Base-by-base conservation (phyloP, 2,888 invertebrate species). In the Chrysopilus asiliformis region DNA sequence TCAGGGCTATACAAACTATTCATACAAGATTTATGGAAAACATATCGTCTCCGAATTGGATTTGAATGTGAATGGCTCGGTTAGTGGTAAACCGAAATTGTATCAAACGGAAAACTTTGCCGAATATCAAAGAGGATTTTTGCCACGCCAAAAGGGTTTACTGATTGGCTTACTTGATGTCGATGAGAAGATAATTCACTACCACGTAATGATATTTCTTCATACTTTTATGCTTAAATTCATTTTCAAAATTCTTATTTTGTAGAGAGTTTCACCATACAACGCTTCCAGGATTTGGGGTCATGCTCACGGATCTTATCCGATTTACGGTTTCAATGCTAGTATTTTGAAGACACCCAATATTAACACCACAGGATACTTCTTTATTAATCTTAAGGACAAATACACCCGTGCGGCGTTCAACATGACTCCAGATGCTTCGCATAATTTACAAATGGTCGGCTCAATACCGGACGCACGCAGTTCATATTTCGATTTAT, bases 391-490 rank as follows among this genome's bases (percentile, higher is more conserved):
- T 53, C 52, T 73, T 15, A 49, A 58, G 3, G 65, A 72, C 31
- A 72, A 72, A 45, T 57, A 74, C 47, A 68, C 78, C 41, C 68
- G 74, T 63, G 66, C 73, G 64, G 67, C 80, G 65, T 63, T 81
- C 52, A 66, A 83, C 68, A 51, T 82, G 60, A 83, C 79, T 46
- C 67, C 71, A 65, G 78, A 78, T 52, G 74, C 73, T 13, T 66
- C 68, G 8, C 72, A 77, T 55, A 74, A 74, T 50, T 55, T 77
- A 4, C 77, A 80, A 54, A 72, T 83, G 68, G 70, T 80, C 36
- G 85, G 85, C 2, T 68, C 68, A 40, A 79, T 85, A 44, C 76
- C 80, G 1, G 84, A 87, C 55, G 74, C 80, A 0, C 69, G 86
- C 22, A 83, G 79, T 44, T 79, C 76, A 0, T 69, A 71, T 43